Base-by-base conservation (phyloP, 2,113 vertebrate genomes). In the Myocastor coypus region DNA sequence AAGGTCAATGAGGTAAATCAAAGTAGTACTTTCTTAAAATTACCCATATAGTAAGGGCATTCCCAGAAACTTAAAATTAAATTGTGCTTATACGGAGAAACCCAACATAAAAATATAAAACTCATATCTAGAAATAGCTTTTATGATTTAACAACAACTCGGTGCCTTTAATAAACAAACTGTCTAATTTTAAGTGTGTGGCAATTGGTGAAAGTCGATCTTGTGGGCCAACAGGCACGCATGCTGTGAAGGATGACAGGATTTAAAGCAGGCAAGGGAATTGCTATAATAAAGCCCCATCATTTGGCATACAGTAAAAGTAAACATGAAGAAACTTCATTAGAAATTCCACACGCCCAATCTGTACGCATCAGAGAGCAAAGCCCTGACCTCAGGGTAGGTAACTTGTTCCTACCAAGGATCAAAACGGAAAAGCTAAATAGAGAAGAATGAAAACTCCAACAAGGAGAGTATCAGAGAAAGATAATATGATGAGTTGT, bases 211-310 rank as follows among this genome's bases (percentile, higher is more conserved):
- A 94, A 89, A 42, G 78, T 87, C 61, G 42, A 68, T 87, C 69
- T 94, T 94, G 71, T 78, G 63, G 63, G 94, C 95, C 82, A 96
- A 52, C 42, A 66, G 69, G 12, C 50, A 87, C 66, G 68, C 11
- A 20, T 91, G 34, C 78, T 96, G 68, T 78, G 80, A 37, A n/a
- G 17, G 19, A 92, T 97, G 96, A 96, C 92, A 97, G 92, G 85
- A 96, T 92, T 96, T 97, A 96, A 95, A 83, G 46, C 37, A 94
- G 59, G 71, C 75, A 82, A 69, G 52, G 85, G 78, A 96, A 98
- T 94, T 92, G 96, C 63, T 96, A 63, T 97, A 96, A 97, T 96
- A 96, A 94, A 95, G 85, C 88, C 75, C 86, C 91, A 87, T 96
- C 57, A 77, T 75, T 96, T 83, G 82, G 57, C 61, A 87, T 71